These are phyloP conservation scores for Motacilla tschutschensis DNA, from an alignment of 2,113 vertebrate genomes.

Conservation along the genomic window DNA sequence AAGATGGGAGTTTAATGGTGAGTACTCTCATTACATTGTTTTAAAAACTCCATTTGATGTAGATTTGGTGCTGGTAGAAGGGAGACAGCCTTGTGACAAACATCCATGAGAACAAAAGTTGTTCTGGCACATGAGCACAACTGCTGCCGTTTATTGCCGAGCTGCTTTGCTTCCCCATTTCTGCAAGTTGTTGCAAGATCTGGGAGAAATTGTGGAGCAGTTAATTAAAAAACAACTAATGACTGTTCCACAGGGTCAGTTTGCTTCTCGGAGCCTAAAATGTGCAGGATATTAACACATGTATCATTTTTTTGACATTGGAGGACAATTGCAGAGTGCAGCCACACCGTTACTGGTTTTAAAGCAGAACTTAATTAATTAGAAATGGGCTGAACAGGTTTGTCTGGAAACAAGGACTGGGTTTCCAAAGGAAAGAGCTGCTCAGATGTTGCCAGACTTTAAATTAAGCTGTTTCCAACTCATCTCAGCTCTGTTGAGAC, in stretches of 20 bases:
- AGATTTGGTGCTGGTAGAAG: conserved; percentile 17
- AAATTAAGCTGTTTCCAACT: not conserved
- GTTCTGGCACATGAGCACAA: not conserved
- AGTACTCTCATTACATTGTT: conserved; percentile 54
- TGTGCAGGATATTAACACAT: conserved; percentile 56
- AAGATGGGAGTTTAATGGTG: conserved; percentile 61
- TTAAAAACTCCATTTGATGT: conserved; percentile 50
- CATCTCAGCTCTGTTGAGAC: not conserved
- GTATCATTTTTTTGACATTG: conserved; percentile 55
- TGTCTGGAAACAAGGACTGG: not conserved
- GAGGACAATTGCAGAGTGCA: conserved; percentile 14
- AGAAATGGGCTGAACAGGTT: not conserved
- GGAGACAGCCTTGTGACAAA: conserved; percentile 30
- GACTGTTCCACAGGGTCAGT: conserved; percentile 47
- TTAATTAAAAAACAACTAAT: conserved; percentile 68
- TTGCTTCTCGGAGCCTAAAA: conserved; percentile 41
- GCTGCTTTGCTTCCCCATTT: not conserved
- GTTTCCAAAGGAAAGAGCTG: not conserved
- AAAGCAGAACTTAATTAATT: conserved; percentile 41
- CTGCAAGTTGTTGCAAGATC: conserved; percentile 27
- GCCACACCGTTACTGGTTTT: not conserved
- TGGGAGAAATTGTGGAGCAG: not conserved
- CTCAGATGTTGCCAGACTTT: not conserved
- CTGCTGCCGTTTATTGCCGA: not conserved
- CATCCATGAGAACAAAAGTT: conserved; percentile 27